phyloP scores from a whole-genome alignment of 1,140 invertebrate genomes.

The Platorchestia sp. region DNA sequence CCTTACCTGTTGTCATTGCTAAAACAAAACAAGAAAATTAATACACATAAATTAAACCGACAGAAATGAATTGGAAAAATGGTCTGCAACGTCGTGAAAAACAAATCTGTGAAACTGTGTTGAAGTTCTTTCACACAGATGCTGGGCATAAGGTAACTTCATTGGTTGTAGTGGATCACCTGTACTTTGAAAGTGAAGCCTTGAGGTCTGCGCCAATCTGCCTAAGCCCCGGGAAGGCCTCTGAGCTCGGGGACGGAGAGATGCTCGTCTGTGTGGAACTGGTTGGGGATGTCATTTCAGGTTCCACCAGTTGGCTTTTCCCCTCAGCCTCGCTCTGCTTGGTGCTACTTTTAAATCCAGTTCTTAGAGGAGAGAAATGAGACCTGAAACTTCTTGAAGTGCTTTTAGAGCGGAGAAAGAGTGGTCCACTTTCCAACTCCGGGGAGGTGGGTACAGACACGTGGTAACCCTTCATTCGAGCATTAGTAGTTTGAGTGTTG shows the following conservation, averaged over 20 bases:
- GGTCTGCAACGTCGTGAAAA: too few species aligned
- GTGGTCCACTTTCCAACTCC: neutral
- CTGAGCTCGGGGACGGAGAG: neutral
- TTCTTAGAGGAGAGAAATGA: neutral
- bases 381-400: slow-evolving; percentile 21
- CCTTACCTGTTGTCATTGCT: too few species aligned
- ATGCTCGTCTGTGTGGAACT: neutral
- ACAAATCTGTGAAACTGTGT: too few species aligned
- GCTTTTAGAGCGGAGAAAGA: neutral
- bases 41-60: too few species aligned
- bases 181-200: slow-evolving; percentile 34
- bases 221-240: neutral
- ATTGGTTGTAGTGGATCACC: neutral
- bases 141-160: too few species aligned
- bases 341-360: neutral
- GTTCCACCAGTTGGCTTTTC: neutral
- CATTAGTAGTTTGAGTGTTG: neutral
- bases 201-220: slow-evolving; percentile 28
- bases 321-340: neutral
- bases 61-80: too few species aligned
- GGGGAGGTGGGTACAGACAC: neutral
- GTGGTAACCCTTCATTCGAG: neutral
- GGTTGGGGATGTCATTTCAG: neutral
- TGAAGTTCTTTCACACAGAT: too few species aligned
- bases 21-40: too few species aligned